phyloP scores from a whole-genome alignment of 2,113 vertebrate genomes.

The Eublepharis macularius region DNA sequence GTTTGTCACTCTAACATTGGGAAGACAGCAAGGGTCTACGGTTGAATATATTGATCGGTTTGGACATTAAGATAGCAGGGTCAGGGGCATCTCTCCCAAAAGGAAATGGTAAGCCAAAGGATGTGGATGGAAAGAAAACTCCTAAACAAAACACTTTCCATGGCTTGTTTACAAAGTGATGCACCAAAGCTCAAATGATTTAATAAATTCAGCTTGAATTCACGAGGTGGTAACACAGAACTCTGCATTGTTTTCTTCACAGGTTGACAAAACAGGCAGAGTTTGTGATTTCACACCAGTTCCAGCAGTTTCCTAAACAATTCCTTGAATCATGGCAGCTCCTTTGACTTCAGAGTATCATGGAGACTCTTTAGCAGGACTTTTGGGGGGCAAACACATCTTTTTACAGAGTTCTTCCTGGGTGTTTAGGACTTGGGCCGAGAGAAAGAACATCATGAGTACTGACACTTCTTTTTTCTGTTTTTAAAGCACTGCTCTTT shows the following conservation, averaged over 20 bases:
- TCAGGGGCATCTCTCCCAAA: neutral
- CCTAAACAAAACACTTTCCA: neutral
- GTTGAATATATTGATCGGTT: neutral
- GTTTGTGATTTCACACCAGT: rapidly evolving
- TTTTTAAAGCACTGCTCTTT: no score
- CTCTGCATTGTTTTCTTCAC: rapidly evolving
- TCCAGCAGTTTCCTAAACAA: neutral
- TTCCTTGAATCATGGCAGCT: neutral
- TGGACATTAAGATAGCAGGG: neutral
- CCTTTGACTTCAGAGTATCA: no score
- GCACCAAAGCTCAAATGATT: neutral
- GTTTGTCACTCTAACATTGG: neutral
- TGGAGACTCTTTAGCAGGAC: no score
- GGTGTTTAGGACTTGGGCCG: no score
- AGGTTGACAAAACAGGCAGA: rapidly evolving
- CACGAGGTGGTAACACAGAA: no score
- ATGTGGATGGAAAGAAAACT: neutral
- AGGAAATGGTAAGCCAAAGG: neutral
- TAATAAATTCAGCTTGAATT: neutral
- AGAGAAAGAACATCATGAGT: no score
- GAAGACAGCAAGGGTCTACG: rapidly evolving
- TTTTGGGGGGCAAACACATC: no score
- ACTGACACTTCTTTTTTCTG: no score
- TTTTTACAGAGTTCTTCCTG: no score
- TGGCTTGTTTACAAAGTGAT: neutral